Percentiles rank a stretch among this genome's conserved stretches.
Conservation (phyloP, 2,888 invertebrate genomes). For the Chrysolina haemoptera region DNA sequence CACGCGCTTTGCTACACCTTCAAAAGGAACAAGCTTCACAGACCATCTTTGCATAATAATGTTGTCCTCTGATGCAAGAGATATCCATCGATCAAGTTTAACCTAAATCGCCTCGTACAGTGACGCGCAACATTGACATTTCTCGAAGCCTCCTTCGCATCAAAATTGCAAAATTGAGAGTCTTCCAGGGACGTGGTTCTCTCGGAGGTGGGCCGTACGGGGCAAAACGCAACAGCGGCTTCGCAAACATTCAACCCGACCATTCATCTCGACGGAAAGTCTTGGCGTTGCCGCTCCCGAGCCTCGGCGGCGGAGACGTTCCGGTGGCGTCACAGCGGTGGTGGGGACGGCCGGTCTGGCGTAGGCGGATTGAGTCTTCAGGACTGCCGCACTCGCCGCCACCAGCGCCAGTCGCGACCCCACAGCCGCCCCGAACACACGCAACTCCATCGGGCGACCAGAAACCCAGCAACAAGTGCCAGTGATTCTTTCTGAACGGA, state of each 20-base stretch:
- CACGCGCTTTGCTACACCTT: too few relatives aligned
- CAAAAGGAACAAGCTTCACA: too few relatives aligned
- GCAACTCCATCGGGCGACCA: constrained; percentile 48
- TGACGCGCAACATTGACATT: too few relatives aligned
- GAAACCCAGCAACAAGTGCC: constrained; percentile 28
- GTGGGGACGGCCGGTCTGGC: constrained; percentile 58
- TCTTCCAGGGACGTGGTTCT: too few relatives aligned
- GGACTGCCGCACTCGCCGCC: constrained; percentile 55
- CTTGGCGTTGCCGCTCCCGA: constrained; percentile 22
- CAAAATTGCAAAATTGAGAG: too few relatives aligned
- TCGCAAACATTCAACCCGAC: constrained; percentile 11
- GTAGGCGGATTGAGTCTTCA: constrained; percentile 62
- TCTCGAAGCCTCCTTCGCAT: too few relatives aligned
- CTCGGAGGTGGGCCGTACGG: neutral
- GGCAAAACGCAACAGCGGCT: neutral
- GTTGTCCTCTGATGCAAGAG: too few relatives aligned
- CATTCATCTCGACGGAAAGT: constrained; percentile 15
- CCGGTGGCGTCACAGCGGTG: constrained; percentile 33
- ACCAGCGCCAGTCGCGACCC: constrained; percentile 45
- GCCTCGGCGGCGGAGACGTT: constrained; percentile 36
- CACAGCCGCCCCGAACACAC: constrained; percentile 39
- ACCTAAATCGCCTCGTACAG: too few relatives aligned
- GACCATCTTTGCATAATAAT: too few relatives aligned
- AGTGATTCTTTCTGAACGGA: constrained; percentile 21
- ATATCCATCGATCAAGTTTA: too few relatives aligned